These are phyloP conservation scores for Petrolisthes manimaculis DNA, from an alignment of 2,888 invertebrate species.

Conservation along the genomic window DNA sequence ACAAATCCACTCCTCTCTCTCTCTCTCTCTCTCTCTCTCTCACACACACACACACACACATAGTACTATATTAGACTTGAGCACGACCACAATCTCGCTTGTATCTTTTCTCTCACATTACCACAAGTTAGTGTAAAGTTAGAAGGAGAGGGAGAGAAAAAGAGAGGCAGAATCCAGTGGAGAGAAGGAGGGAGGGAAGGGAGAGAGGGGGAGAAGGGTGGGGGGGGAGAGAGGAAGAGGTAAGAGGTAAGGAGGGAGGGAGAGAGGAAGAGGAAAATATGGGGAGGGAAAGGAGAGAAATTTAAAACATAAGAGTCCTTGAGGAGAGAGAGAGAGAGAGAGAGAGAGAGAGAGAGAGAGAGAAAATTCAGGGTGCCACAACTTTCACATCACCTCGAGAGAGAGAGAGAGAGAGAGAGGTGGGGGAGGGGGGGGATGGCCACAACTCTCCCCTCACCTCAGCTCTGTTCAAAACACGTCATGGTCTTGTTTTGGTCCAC, in stretches of 20 bases:
- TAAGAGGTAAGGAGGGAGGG: background rate
- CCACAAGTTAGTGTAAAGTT: background rate
- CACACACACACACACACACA: too few species aligned
- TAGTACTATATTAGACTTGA: too few species aligned
- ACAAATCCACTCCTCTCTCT: too few species aligned
- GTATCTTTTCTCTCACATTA: too few species aligned
- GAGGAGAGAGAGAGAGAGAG: background rate
- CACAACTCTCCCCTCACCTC: too few species aligned
- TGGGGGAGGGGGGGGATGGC: background rate
- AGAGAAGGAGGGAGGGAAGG: background rate
- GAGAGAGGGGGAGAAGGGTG: background rate
- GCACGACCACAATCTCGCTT: too few species aligned
- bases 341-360: constrained; percentile 1
- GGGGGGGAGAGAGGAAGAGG: background rate
- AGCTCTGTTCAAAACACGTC: too few species aligned
- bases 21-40: too few species aligned
- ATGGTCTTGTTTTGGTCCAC: too few species aligned
- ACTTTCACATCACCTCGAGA: too few species aligned
- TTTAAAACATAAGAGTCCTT: background rate
- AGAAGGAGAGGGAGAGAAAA: background rate
- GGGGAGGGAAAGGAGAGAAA: background rate
- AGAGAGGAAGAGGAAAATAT: background rate
- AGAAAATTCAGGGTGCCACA: too few species aligned
- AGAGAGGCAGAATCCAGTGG: background rate
- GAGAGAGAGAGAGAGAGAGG: background rate